Percentiles rank a stretch among this genome's conserved stretches.
Evolutionary conservation across 2,113 vertebrate genomes (phyloP).

Genomic region (Sceloporus tristichus): DNA sequence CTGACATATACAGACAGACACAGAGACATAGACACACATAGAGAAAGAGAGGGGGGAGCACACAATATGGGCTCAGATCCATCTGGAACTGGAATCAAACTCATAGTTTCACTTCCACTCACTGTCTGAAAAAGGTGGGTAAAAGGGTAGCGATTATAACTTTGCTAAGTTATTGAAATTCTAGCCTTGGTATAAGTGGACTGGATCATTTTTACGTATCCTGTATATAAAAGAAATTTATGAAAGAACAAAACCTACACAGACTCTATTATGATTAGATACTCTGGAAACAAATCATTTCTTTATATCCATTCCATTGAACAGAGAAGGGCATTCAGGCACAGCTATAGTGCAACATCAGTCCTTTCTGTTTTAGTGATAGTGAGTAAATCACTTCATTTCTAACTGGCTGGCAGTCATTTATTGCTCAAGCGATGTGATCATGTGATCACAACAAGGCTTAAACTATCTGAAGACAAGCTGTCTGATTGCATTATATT

Average conservation of each 20-base stretch:
- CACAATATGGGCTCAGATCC: background rate
- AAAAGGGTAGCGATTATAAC: background rate
- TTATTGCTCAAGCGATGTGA: conserved; percentile 42
- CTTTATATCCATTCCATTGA: background rate
- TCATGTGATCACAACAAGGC: conserved; percentile 50
- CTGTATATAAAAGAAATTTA: background rate
- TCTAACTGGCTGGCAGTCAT: conserved; percentile 19
- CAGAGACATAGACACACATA: background rate
- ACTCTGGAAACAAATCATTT: background rate
- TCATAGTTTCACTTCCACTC: conserved; percentile 34
- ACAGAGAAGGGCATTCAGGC: background rate
- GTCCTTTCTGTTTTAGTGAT: background rate
- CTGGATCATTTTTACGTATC: background rate
- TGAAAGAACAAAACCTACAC: background rate
- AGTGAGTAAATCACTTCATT: conserved; percentile 42
- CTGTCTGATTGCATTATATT: conserved; percentile 23
- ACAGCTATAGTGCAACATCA: background rate
- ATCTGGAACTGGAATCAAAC: conserved; percentile 23
- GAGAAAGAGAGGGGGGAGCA: background rate
- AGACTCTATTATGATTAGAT: background rate
- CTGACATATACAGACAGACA: background rate
- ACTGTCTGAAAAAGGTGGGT: conserved; percentile 5
- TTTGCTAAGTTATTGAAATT: background rate
- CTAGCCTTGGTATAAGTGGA: background rate
- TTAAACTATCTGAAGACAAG: conserved; percentile 48